Evolutionary conservation across 2,888 invertebrate species (phyloP), one percentile per base, ranked within the genome.

Genomic region (Congeria kusceri): DNA sequence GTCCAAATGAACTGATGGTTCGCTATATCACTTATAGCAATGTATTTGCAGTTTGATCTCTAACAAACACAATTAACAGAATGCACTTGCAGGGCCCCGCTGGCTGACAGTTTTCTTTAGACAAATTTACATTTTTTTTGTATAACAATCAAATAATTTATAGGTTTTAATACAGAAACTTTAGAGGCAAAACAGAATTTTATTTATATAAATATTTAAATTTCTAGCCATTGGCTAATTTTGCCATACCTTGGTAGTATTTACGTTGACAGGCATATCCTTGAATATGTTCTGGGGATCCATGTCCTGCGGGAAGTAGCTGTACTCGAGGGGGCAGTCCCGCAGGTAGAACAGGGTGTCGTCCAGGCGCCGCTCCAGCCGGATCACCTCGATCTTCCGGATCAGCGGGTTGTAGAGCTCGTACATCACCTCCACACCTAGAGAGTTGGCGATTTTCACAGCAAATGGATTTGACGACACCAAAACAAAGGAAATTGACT

Each of bases 361-460:
- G 94, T 99, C 99, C 25, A 99, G 94, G 66, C 99, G 95, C 92
- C 97, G 98, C 93, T 99, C 99, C 46, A 99, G 94, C 46, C 96
- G 96, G 18, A 99, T 94, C 1, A 99, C 97, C 94, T 98, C 97
- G 46, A 99, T 96, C 91, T 95, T 96, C 88, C 96, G 96, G 81
- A 99, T 95, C 0, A 96, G 96, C 18, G 99, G 99, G 94, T 98
- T 98, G 91, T 99, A 99, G 91, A 99, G 94, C 78, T 98, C 96
- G 94, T 97, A 99, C 85, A 95, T 93, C 86, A 96, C 95, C 94
- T 96, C 96, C 62, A 96, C 93, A 29, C 95, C 95, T 95, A 86
- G 46, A 85, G 88, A 88, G 86, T n/a, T n/a, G n/a, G n/a, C n/a
- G n/a, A n/a, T n/a, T n/a, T n/a, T n/a, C n/a, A n/a, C n/a, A n/a